These are phyloP conservation scores for Ondatra zibethicus DNA, from an alignment of 2,113 vertebrate species.

Conservation along the genomic window DNA sequence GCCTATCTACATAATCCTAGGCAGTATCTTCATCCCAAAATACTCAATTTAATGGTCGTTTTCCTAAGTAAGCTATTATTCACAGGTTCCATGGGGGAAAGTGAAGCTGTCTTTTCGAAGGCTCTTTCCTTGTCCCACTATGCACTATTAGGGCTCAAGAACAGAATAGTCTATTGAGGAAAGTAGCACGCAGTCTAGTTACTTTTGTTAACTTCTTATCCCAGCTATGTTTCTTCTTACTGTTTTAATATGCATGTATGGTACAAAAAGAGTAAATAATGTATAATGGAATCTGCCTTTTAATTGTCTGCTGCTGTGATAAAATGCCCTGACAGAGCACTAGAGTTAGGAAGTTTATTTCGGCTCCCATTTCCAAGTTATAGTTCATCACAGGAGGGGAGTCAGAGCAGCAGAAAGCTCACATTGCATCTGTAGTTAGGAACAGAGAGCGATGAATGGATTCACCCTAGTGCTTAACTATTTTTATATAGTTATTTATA, in stretches of 20 bases:
- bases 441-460: not conserved
- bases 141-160: not conserved
- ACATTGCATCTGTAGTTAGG: not conserved
- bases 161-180: not conserved
- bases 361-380: not conserved
- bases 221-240: not conserved
- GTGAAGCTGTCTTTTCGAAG: not conserved
- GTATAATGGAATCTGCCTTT: not conserved
- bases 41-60: not conserved
- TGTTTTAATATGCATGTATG: not conserved
- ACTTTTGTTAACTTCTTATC: not conserved
- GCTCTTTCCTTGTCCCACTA: not conserved
- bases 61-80: not conserved
- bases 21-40: not conserved
- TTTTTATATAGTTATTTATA: too few species aligned
- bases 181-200: not conserved
- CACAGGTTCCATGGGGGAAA: not conserved
- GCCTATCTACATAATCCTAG: not conserved
- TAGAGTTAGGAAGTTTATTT: not conserved
- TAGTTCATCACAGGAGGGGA: not conserved
- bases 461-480: not conserved
- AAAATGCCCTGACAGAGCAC: not conserved
- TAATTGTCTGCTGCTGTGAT: not conserved
- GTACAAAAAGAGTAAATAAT: not conserved
- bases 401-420: not conserved